Evolutionary conservation across 2,888 invertebrate species (phyloP), one percentile per base, ranked within the genome.

Genomic region (Lithophane socia): DNA sequence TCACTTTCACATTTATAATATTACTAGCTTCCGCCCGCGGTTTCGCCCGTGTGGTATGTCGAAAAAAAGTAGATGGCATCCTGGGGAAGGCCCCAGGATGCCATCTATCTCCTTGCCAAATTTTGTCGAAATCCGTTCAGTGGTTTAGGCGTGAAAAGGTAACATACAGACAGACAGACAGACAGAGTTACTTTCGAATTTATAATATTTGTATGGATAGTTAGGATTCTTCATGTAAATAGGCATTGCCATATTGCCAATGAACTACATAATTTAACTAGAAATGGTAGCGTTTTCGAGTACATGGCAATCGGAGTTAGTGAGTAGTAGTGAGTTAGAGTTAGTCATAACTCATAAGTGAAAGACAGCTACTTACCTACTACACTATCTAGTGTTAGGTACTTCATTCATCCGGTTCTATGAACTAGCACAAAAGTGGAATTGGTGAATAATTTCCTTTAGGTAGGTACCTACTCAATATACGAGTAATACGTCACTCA

Each of bases 351-450:
- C 3, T 29, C 78, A 69, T 21, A 21, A 47, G 16, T 21, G 24
- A 67, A 18, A 65, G 54, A 60, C 63, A 49, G 18, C 29, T 37
- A 37, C 54, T 37, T 3, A n/a, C 29, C 29, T 29, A 29, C 18
- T 16, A 73, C n/a, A 65, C 24, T 82, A 77, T 83, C 83, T 68
- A 18, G 24, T 68, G n/a, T 44, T 56, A 42, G 49, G 5, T 65
- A 65, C 29, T 81, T 65, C 29, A 72, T 69, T 72, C 54, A 65
- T 64, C 10, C 66, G 12, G n/a, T 83, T 65, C 64, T 65, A 9
- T 60, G 65, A 65, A 83, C 24, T 10, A 1, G 29, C 8, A 1
- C 21, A 47, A 29, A 68, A 61, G 9, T 60, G 5, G 24, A 71
- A 63, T 16, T 12, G 37, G 8, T 61, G 52, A 54, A 52, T 37